phyloP scores from a whole-genome alignment of 2,113 vertebrate genomes.

The Eptesicus fuscus region DNA sequence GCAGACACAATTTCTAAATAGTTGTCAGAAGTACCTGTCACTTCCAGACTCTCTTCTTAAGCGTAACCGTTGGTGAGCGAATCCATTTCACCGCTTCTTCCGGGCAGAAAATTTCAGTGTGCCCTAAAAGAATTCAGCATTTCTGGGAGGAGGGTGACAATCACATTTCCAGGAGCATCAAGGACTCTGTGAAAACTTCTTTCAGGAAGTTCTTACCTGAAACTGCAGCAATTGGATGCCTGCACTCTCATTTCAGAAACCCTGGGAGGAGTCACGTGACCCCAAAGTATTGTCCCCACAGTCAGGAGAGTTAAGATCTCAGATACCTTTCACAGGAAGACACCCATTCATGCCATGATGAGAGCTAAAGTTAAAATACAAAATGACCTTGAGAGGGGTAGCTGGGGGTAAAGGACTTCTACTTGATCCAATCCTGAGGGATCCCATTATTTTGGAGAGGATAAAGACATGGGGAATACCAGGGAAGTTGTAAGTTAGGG shows the following conservation, averaged over 20 bases:
- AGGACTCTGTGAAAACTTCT: background rate
- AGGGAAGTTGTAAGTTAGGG: background rate
- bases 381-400: background rate
- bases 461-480: background rate
- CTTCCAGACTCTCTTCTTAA: constrained; percentile 62
- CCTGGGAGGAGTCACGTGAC: background rate
- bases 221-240: background rate
- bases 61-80: constrained; percentile 57
- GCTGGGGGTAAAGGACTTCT: background rate
- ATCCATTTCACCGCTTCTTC: constrained; percentile 75
- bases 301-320: background rate
- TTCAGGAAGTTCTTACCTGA: background rate
- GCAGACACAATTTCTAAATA: constrained; percentile 74
- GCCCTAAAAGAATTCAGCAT: constrained; percentile 46
- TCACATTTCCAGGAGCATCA: constrained; percentile 23
- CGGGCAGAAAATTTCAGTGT: constrained; percentile 67
- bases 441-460: background rate
- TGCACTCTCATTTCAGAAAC: background rate
- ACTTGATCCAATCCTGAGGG: background rate
- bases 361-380: background rate
- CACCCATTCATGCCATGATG: background rate
- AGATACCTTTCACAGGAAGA: background rate
- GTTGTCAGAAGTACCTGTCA: constrained; percentile 73
- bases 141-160: constrained; percentile 19
- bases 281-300: background rate